A percentile compares a stretch with the other conserved stretches of the same genome.
Conservation (phyloP, 1,140 invertebrate genomes). For the Stenopsyche tienmushanensis region DNA sequence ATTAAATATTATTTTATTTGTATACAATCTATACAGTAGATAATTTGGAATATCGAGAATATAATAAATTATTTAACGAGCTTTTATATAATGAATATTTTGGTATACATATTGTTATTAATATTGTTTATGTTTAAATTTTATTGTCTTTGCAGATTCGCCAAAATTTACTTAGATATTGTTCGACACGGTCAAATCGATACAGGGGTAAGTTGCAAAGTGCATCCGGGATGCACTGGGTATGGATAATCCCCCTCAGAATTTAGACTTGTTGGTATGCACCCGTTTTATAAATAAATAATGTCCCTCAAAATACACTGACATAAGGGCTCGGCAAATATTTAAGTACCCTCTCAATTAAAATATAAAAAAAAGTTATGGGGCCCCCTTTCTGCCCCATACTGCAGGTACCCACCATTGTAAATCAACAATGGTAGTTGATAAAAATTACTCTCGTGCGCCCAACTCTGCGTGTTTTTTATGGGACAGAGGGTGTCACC, state of each 20-base stretch:
- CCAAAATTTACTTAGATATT: too few relatives aligned
- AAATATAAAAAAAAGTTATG: slow-evolving; percentile 42
- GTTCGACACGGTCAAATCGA: slow-evolving; percentile 27
- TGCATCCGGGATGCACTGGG: slow-evolving; percentile 15
- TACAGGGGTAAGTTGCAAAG: slow-evolving; percentile 10
- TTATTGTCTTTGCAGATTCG: too few relatives aligned
- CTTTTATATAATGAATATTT: too few relatives aligned
- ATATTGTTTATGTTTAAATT: too few relatives aligned
- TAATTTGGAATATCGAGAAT: too few relatives aligned
- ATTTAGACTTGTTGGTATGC: slow-evolving; percentile 38
- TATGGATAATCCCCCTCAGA: slow-evolving; percentile 27
- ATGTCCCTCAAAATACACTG: slow-evolving; percentile 43
- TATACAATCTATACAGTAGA: too few relatives aligned
- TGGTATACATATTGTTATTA: too few relatives aligned
- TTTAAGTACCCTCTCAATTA: slow-evolving; percentile 44
- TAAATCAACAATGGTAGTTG: slow-evolving; percentile 41
- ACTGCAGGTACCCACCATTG: slow-evolving; percentile 10
- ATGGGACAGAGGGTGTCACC: slow-evolving; percentile 32
- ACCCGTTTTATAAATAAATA: slow-evolving; percentile 43
- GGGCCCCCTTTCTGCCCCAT: slow-evolving; percentile 13
- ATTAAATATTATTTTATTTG: too few relatives aligned
- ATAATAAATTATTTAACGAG: too few relatives aligned
- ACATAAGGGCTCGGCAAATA: slow-evolving; percentile 42
- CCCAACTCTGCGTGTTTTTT: slow-evolving; percentile 40
- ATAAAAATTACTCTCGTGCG: slow-evolving; percentile 41